Evolutionary conservation across 2,888 invertebrate genomes (phyloP), one percentile per base, ranked within the genome.

Genomic region (Amphiduros pacificus): DNA sequence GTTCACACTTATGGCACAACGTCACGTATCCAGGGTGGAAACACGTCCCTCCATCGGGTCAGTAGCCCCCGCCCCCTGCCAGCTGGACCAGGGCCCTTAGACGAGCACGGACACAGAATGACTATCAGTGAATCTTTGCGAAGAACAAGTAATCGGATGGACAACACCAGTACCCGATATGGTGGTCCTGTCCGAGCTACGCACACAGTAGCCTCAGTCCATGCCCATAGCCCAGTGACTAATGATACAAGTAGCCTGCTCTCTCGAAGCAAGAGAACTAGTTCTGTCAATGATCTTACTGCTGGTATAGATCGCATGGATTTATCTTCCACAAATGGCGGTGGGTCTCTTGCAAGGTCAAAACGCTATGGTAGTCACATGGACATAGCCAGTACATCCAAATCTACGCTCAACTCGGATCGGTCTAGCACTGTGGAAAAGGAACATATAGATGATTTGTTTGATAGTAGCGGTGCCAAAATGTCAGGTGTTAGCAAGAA

Each of bases 181-280:
- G n/a, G n/a, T n/a, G n/a, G n/a, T n/a, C 44, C 44, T 22, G 20
- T 22, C 22, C 44, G 44, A 5, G 20, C 44, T 44, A 20, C 44
- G 5, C 22, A 44, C n/a, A 44, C n/a, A 6, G 44, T 44, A 44
- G 20, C 44, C 20, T 20, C 20, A 22, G 44, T 22, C 9, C n/a
- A n/a, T n/a, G 22, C 44, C 5, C n/a, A 44, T 20, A 44, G 44
- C 22, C 44, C 44, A 22, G 6, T 44, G 44, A 22, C n/a, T 20
- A 9, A 9, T 11, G 17, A 9, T 9, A 36, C 36, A 9, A 17
- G 9, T 22, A 11, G 20, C 22, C 22, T 44, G n/a, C n/a, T n/a
- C n/a, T n/a, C n/a, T n/a, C n/a, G n/a, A n/a, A n/a, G 44, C 20
- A 44, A 44, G 22, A 44, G 44, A n/a, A 44, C 44, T 44, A 44